Evolutionary conservation across 2,797 vertebrate species (phyloP), one percentile per base, ranked within the genome.

Genomic region (Galagoides demidoff): DNA sequence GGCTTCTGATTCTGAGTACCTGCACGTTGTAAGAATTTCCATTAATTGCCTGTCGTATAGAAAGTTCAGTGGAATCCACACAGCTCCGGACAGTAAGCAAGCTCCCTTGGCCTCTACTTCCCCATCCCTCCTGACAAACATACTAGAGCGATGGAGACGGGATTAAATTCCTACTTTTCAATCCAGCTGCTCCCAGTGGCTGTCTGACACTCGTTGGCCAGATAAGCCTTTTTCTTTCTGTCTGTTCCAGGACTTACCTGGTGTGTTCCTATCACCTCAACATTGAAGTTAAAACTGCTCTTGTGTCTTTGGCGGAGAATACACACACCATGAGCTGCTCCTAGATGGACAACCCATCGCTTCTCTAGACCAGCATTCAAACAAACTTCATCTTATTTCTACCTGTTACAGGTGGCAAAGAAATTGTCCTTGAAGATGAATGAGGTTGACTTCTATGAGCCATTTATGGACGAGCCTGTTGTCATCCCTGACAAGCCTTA

Each of bases 361-460:
- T 39, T 8, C 49, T 94, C 31, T 20, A 61, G 25, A 70, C 59
- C 13, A 23, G 3, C 43, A 19, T 39, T 73, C 57, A 66, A 63
- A 4, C 10, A 29, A 91, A 45, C 8, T 5, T 9, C 70, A 20
- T 93, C 5, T 4, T 55, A 8, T 88, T 78, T 96, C 86, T 87
- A 22, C 78, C 64, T 86, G 13, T 84, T 85, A 84, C 96, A 99
- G 99, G 99, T 99, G 97, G 99, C 99, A 94, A 99, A 99, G 98
- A 99, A 99, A 95, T 97, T 99, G 87, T 99, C 99, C 27, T 98
- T 99, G 96, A 99, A 99, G 98, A 97, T 99, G 98, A 99, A 99
- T 0, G 99, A 99, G 94, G 99, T 99, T 52, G 99, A 99, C 97
- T 99, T 99, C 98, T 99, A 99, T 1, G 99, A 99, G 97, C 99